Percentiles rank a stretch among this genome's conserved stretches.
phyloP scores from a whole-genome alignment of 2,113 vertebrate genomes.

The Ceuthmochares aereus region DNA sequence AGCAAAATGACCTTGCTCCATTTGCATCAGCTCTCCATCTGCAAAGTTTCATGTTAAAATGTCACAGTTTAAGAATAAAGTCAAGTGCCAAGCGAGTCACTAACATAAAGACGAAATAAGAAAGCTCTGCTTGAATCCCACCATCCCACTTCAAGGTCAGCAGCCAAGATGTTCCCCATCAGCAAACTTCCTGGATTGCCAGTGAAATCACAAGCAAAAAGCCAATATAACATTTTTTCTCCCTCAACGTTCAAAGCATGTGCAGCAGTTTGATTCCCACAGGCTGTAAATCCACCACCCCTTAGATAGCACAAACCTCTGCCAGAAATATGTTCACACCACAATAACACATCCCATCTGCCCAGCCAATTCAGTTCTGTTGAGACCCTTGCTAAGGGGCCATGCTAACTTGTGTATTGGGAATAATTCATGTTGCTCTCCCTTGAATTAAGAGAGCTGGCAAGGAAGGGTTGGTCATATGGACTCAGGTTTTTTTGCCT shows the following conservation, averaged over 20 bases:
- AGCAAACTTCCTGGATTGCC: neutral
- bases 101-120: slow-evolving; percentile 10
- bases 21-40: neutral
- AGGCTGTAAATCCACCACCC: neutral
- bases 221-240: neutral
- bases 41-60: neutral
- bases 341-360: neutral
- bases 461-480: neutral
- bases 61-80: neutral
- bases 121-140: neutral
- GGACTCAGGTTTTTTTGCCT: neutral
- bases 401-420: neutral
- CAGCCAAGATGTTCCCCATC: slow-evolving; percentile 41
- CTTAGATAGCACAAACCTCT: neutral
- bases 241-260: neutral
- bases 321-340: neutral
- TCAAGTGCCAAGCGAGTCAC: slow-evolving; percentile 40
- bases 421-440: neutral
- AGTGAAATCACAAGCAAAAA: slow-evolving; percentile 15
- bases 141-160: neutral
- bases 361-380: neutral
- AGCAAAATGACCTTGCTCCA: neutral
- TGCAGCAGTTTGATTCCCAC: neutral
- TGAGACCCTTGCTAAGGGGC: neutral
- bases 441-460: neutral